Evolutionary conservation across 2,113 vertebrate species (phyloP).

Genomic region (Heterocephalus glaber): DNA sequence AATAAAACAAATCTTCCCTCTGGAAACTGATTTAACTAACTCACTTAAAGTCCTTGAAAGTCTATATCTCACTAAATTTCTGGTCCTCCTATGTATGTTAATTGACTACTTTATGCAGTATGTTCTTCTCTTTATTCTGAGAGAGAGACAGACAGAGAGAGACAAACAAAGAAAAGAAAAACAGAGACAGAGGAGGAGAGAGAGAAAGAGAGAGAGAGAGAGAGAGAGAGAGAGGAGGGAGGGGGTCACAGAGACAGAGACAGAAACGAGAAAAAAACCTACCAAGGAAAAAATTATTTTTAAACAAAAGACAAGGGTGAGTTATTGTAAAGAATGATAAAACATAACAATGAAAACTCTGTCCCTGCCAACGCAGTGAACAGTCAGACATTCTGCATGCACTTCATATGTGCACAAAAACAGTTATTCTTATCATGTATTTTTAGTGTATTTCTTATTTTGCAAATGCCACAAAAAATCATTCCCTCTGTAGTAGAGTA

Average conservation of each 20-base stretch:
- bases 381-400: background rate
- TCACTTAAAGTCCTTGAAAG: background rate
- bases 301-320: background rate
- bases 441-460: background rate
- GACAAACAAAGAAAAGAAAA: background rate
- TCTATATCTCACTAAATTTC: background rate
- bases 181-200: background rate
- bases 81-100: background rate
- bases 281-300: background rate
- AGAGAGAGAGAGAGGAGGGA: too few relatives aligned
- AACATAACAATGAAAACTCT: background rate
- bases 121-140: background rate
- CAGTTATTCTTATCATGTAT: background rate
- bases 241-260: too few relatives aligned
- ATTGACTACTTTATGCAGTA: background rate
- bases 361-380: background rate
- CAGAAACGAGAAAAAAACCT: too few relatives aligned
- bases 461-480: background rate
- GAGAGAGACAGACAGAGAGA: background rate
- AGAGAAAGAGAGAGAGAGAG: background rate
- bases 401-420: background rate
- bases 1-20: background rate
- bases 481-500: too few relatives aligned
- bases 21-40: background rate
- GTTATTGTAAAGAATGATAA: background rate